Conservation (phyloP, 1,140 invertebrate genomes). For the Ceratina calcarata region DNA sequence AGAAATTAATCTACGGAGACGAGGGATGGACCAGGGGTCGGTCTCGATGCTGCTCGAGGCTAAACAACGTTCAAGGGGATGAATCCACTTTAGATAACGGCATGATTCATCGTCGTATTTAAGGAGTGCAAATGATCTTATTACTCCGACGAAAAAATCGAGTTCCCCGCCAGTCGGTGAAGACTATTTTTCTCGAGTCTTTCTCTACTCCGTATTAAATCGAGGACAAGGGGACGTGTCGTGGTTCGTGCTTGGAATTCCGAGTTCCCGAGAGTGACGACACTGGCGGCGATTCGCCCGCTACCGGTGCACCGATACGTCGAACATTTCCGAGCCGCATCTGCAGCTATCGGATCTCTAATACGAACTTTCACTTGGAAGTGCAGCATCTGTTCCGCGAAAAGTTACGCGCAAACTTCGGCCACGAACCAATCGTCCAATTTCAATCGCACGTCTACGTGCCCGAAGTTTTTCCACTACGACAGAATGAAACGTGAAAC, state of each 20-base stretch:
- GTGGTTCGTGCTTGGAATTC: neutral
- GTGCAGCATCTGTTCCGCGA: neutral
- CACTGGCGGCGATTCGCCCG: neutral
- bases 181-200: slow-evolving; percentile 1
- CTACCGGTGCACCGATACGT: neutral
- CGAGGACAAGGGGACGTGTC: neutral
- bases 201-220: neutral
- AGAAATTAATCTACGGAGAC: too few species aligned
- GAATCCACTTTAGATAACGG: neutral
- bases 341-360: neutral
- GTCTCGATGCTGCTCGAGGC: neutral
- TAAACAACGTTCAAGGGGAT: neutral
- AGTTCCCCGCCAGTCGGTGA: neutral
- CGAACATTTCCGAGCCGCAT: slow-evolving; percentile 21
- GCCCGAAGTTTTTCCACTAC: too few species aligned
- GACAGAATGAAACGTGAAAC: neutral
- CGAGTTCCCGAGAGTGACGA: neutral
- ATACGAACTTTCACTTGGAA: slow-evolving; percentile 1
- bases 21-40: too few species aligned
- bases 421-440: too few species aligned
- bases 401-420: neutral
- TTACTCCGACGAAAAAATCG: neutral
- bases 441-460: neutral
- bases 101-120: slow-evolving; percentile 4
- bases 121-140: neutral